A percentile compares a stretch with the other conserved stretches of the same genome.
Conservation (phyloP, 2,797 vertebrate species). For the Orientallactaga sibirica region DNA sequence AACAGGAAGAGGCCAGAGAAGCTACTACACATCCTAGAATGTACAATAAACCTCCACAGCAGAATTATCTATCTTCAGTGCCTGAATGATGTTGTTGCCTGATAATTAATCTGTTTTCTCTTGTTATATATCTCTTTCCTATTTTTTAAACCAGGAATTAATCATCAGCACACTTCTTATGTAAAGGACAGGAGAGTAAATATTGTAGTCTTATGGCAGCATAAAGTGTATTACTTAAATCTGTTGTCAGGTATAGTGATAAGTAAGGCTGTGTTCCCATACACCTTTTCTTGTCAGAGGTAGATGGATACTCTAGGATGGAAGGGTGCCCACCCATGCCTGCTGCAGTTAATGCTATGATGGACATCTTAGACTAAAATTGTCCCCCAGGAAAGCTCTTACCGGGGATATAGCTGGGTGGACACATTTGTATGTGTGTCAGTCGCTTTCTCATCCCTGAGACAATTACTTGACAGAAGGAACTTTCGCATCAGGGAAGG, state of each 20-base stretch:
- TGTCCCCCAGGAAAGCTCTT: neutral
- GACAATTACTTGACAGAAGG: neutral
- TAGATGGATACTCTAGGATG: neutral
- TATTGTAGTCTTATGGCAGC: neutral
- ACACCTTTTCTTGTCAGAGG: neutral
- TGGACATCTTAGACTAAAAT: neutral
- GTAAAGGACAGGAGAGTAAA: neutral
- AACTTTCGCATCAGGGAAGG: neutral
- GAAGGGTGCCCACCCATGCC: neutral
- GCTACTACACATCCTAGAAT: neutral
- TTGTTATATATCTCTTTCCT: conserved; percentile 20
- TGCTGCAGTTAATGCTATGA: neutral
- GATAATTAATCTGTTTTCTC: neutral
- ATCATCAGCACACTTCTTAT: neutral
- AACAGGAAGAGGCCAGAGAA: neutral
- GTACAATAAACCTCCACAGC: neutral
- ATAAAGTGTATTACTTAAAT: neutral
- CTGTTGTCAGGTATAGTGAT: neutral
- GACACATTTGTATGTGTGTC: neutral
- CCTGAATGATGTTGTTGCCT: neutral
- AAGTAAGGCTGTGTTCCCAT: neutral
- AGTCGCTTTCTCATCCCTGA: neutral
- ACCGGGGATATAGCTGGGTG: neutral
- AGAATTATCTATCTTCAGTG: neutral
- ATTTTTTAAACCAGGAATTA: conserved; percentile 23